phyloP scores from a whole-genome alignment of 2,797 vertebrate species.

The Pelobates cultripes region DNA sequence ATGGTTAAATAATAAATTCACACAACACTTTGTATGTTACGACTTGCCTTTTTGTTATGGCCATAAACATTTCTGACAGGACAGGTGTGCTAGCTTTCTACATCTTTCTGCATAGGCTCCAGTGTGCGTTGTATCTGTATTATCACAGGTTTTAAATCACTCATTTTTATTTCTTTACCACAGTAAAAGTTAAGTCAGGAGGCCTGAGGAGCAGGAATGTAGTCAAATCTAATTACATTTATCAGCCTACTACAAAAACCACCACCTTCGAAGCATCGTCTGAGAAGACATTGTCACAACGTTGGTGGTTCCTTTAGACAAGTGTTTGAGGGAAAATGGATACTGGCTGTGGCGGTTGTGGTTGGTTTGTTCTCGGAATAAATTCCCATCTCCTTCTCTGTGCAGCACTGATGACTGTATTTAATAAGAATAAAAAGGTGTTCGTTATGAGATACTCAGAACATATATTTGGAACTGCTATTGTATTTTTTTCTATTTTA shows the following conservation, averaged over 20 bases:
- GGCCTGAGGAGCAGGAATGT: conserved; percentile 1
- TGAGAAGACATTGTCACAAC: conserved; percentile 27
- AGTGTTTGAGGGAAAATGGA: conserved; percentile 48
- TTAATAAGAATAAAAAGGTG: conserved; percentile 54
- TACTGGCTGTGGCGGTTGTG: conserved; percentile 31
- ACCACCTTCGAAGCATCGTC: conserved; percentile 10
- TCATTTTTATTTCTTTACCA: conserved; percentile 35
- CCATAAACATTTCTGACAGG: conserved; percentile 20
- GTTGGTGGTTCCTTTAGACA: conserved; percentile 46
- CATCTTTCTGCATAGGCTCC: conserved; percentile 17
- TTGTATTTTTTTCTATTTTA: conserved; percentile 11
- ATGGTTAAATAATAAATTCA: conserved; percentile 1
- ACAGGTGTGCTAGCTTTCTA: conserved; percentile 27
- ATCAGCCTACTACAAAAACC: conserved; percentile 42
- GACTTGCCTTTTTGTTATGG: not conserved
- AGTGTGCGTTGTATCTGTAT: conserved; percentile 17
- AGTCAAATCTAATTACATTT: conserved; percentile 38
- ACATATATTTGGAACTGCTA: conserved; percentile 42
- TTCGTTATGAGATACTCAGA: conserved; percentile 47
- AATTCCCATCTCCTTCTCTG: conserved; percentile 43
- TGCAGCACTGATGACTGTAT: conserved; percentile 45
- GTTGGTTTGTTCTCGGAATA: conserved; percentile 40
- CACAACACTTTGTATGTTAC: conserved; percentile 5
- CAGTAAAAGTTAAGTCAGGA: conserved; percentile 27
- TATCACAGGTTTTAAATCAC: conserved; percentile 47